These are phyloP conservation scores for Whitmania pigra DNA, from an alignment of 1,140 invertebrate genomes.

Conservation along the genomic window DNA sequence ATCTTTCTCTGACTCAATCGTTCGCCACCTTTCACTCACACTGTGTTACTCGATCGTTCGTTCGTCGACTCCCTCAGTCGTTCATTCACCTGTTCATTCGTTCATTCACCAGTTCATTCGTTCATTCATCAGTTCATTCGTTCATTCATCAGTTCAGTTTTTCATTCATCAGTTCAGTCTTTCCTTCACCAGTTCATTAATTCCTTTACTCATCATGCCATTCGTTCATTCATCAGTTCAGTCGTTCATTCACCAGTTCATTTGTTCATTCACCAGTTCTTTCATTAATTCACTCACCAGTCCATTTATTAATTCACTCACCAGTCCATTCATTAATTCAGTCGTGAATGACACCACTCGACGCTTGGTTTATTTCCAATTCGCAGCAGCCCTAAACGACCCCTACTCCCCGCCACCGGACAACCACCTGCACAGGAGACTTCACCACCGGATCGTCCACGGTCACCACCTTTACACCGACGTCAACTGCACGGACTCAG, in stretches of 20 bases:
- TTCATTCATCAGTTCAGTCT: background rate
- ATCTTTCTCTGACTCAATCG: background rate
- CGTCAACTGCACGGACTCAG: slow-evolving; percentile 39
- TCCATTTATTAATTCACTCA: background rate
- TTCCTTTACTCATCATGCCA: slow-evolving; percentile 23
- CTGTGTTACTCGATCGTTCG: background rate
- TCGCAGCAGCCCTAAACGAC: background rate
- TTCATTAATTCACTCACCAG: background rate
- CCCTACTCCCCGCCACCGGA: slow-evolving; percentile 5
- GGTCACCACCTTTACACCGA: slow-evolving; percentile 38
- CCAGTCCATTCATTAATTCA: background rate
- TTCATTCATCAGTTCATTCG: background rate
- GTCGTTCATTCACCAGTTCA: background rate
- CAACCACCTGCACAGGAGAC: slow-evolving; percentile 19
- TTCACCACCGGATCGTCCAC: slow-evolving; percentile 21
- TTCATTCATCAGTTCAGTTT: background rate
- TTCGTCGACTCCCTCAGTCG: background rate
- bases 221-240: background rate
- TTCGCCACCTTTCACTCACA: background rate
- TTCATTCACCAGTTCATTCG: slow-evolving; percentile 24
- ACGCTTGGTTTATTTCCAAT: background rate
- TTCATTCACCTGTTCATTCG: slow-evolving; percentile 22
- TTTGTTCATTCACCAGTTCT: background rate
- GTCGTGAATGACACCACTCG: background rate
- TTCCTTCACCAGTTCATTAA: background rate